Conservation (phyloP, 2,113 vertebrate genomes). For the Piaya cayana region DNA sequence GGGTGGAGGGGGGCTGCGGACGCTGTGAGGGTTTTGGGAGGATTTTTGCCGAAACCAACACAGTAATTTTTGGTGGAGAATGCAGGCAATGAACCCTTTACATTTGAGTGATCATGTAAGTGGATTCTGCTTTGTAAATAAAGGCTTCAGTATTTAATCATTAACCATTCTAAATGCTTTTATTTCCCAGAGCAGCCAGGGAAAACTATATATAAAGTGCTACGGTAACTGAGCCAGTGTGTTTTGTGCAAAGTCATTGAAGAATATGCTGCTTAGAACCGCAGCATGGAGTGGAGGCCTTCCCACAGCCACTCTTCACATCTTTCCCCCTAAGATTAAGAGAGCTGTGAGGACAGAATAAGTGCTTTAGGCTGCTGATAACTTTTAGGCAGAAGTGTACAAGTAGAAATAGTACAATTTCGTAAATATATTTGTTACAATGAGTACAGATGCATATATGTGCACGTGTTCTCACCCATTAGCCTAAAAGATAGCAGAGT, state of each 20-base stretch:
- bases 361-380: neutral
- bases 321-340: neutral
- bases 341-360: neutral
- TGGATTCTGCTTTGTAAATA: neutral
- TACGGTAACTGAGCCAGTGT: neutral
- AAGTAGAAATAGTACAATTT: neutral
- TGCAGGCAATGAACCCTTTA: no score
- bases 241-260: neutral
- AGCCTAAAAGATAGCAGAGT: neutral
- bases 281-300: neutral
- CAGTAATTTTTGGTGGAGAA: no score
- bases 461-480: neutral
- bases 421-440: neutral
- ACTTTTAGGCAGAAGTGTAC: rapidly evolving
- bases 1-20: no score
- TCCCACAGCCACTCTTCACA: no score
- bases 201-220: no score
- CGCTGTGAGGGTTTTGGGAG: no score
- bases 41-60: no score
- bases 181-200: neutral
- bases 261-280: neutral
- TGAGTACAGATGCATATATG: rapidly evolving
- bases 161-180: neutral
- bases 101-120: neutral
- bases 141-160: neutral